phyloP scores from a whole-genome alignment of 2,888 invertebrate genomes.

The Serripes groenlandicus region DNA sequence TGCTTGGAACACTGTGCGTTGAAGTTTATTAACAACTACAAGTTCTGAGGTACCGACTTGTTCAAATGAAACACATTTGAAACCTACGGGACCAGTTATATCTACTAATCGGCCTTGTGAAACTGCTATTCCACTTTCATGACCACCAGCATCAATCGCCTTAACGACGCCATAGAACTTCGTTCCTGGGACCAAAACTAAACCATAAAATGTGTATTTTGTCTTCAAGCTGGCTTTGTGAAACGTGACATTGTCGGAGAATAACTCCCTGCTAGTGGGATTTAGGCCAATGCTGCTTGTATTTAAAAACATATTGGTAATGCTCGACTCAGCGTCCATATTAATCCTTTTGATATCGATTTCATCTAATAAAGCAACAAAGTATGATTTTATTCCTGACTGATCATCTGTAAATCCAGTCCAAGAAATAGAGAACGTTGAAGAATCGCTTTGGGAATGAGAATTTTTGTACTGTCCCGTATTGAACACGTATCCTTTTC shows the following conservation, averaged over 20 bases:
- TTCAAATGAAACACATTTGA: constrained; percentile 36
- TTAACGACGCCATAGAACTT: constrained; percentile 56
- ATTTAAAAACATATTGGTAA: constrained; percentile 14
- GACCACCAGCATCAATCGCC: constrained; percentile 63
- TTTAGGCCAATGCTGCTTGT: too few species aligned
- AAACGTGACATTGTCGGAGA: too few species aligned
- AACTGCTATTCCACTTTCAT: constrained; percentile 31
- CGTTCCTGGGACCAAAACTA: constrained; percentile 41
- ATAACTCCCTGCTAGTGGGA: too few species aligned
- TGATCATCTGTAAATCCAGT: constrained; percentile 59
- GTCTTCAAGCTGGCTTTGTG: too few species aligned
- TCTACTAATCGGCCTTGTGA: constrained; percentile 54
- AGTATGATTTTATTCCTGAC: constrained; percentile 56
- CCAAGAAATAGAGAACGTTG: constrained; percentile 52
- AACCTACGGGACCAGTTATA: constrained; percentile 55
- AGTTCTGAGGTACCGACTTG: background rate
- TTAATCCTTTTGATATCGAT: too few species aligned
- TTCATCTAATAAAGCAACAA: constrained; percentile 39
- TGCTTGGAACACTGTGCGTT: background rate
- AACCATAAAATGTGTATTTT: constrained; percentile 23
- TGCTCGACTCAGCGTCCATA: too few species aligned
- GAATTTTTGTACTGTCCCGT: constrained; percentile 38
- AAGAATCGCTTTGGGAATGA: constrained; percentile 18
- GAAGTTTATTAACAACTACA: background rate
- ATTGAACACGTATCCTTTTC: constrained; percentile 60